Conservation (phyloP, 2,113 vertebrate genomes). For the Pagrus major region DNA sequence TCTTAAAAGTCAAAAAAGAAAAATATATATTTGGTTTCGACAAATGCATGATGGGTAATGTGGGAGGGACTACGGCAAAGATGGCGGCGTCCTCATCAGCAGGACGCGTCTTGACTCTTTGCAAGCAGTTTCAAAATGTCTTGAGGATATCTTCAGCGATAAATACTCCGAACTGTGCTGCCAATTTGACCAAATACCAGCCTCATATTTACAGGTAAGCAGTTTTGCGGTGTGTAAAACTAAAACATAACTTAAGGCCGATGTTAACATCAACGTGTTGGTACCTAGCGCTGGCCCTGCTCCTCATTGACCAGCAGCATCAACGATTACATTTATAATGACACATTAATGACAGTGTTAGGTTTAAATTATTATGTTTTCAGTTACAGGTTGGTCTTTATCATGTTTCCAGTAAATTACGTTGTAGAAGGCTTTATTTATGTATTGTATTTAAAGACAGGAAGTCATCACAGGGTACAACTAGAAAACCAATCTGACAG, state of each 20-base stretch:
- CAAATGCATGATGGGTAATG: slow-evolving; percentile 72
- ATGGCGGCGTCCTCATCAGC: slow-evolving; percentile 82
- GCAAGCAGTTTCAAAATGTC: slow-evolving; percentile 81
- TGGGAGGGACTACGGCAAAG: slow-evolving; percentile 47
- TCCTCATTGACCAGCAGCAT: background rate
- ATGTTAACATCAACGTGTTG: background rate
- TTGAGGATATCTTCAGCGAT: slow-evolving; percentile 71
- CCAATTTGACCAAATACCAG: slow-evolving; percentile 19
- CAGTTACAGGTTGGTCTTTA: background rate
- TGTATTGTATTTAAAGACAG: background rate
- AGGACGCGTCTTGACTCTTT: slow-evolving; percentile 80
- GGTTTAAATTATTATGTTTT: background rate
- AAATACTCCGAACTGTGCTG: slow-evolving; percentile 26
- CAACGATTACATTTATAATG: background rate
- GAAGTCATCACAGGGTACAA: background rate
- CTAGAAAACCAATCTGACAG: background rate
- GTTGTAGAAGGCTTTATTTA: background rate
- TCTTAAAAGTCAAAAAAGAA: background rate
- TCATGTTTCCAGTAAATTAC: background rate
- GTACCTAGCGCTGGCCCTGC: background rate
- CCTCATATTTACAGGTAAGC: slow-evolving; percentile 71
- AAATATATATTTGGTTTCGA: background rate
- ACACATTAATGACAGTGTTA: background rate
- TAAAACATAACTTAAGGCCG: background rate
- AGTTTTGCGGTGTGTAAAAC: background rate